Base-by-base conservation (phyloP, 2,888 invertebrate genomes). In the Drosophila fulvimacula region DNA sequence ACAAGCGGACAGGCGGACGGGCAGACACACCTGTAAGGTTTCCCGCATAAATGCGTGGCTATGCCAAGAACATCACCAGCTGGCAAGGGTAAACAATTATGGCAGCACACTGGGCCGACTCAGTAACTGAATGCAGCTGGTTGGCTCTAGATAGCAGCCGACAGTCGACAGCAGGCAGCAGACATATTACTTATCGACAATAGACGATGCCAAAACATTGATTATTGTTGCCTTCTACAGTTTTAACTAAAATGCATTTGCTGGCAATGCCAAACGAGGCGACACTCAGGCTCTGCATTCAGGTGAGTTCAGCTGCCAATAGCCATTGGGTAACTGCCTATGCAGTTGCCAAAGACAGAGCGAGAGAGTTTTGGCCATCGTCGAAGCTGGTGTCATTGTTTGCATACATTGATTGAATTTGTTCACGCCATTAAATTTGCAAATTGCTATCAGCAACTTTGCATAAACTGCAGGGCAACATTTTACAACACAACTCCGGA, bases 381-480 rank as follows among this genome's bases (percentile, higher is more conserved):
- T 49, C 52, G 46, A 60, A 73, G 65, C 61, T 56, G 69, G 65
- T 78, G 73, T 77, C 78, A 77, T 83, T 88, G 87, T 88, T 88
- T 88, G 83, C 89, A 88, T 79, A 87, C 90, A 90, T 89, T 90
- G 91, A 91, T 91, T 91, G 91, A 91, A 91, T 91, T 91, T 91
- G 91, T 91, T 91, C 91, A 91, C 91, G 89, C 89, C 91, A 91
- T 91, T 91, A 91, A 91, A 91, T 91, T 88, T 91, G 91, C 91
- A 91, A 91, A 91, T 91, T 91, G 91, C 90, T 91, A 91, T 91
- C 91, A 90, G 88, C 88, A 88, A 90, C 83, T 91, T 91, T 91
- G 91, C 91, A 91, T 91, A 91, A 89, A 87, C 80, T 90, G 79
- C 77, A 85, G 66, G 72, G 73, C 69, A 89, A 80, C 76, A 89